Conservation (phyloP, 2,797 vertebrate species). For the Mormyrus hasselquistii region DNA sequence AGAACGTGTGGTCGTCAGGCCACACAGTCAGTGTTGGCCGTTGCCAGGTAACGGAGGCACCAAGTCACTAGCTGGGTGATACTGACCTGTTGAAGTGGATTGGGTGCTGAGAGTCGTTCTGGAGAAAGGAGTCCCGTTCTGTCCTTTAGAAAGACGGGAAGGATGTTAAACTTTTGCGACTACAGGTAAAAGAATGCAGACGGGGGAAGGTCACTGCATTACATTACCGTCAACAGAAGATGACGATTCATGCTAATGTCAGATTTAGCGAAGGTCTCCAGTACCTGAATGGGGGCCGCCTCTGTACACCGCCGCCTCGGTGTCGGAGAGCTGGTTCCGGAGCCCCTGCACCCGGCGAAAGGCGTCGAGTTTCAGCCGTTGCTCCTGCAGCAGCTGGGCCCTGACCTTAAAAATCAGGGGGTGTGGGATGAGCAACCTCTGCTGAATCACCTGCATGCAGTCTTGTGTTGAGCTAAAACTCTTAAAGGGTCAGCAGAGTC, state of each 20-base stretch:
- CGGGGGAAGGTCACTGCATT: background rate
- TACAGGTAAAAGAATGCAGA: background rate
- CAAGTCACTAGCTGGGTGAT: background rate
- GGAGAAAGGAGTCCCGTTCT: background rate
- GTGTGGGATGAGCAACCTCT: background rate
- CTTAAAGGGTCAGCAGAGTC: background rate
- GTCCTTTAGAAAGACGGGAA: background rate
- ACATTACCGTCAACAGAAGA: background rate
- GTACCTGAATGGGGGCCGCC: constrained; percentile 45
- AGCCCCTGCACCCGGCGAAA: constrained; percentile 62
- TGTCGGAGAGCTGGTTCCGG: constrained; percentile 49
- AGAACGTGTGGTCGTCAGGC: background rate
- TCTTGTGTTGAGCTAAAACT: background rate
- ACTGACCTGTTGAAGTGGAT: background rate
- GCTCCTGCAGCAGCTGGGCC: constrained; percentile 57
- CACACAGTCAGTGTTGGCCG: background rate
- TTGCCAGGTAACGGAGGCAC: background rate
- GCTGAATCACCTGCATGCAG: background rate
- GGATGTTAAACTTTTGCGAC: background rate
- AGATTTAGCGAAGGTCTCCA: background rate
- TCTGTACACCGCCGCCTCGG: constrained; percentile 33
- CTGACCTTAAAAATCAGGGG: constrained; percentile 42
- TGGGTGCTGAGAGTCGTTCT: background rate
- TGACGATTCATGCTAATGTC: background rate
- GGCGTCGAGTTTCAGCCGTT: constrained; percentile 58